phyloP scores from a whole-genome alignment of 2,113 vertebrate genomes.

The Sebastes schlegelii region DNA sequence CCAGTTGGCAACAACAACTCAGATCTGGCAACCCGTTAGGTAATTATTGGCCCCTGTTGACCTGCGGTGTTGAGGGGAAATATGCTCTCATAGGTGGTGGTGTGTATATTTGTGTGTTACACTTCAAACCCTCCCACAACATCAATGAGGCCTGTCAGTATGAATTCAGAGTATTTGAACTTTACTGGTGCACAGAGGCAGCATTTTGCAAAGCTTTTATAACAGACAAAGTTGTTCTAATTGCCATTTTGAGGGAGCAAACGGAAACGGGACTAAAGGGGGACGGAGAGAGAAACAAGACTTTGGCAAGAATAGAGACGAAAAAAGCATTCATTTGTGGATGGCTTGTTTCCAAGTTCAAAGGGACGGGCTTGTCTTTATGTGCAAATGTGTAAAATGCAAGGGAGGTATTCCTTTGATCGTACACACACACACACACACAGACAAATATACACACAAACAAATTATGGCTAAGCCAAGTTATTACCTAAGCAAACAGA shows the following conservation, averaged over 20 bases:
- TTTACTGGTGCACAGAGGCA: conserved; percentile 29
- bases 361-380: conserved; percentile 38
- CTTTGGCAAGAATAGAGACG: background rate
- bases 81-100: conserved; percentile 47
- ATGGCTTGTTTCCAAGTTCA: conserved; percentile 47
- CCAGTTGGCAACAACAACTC: conserved; percentile 46
- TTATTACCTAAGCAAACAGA: conserved; percentile 77
- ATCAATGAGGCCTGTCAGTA: conserved; percentile 51
- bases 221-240: conserved; percentile 14
- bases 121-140: conserved; percentile 14
- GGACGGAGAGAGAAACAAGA: background rate
- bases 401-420: conserved; percentile 49
- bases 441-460: conserved; percentile 63
- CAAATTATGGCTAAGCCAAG: conserved; percentile 69
- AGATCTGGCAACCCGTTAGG: conserved; percentile 56
- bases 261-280: background rate
- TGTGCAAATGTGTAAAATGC: conserved; percentile 50
- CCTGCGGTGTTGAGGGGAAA: conserved; percentile 44
- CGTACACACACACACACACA: background rate
- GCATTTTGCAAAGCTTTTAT: conserved; percentile 12
- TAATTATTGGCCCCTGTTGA: conserved; percentile 46
- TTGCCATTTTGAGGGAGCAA: conserved; percentile 15
- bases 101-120: conserved; percentile 24
- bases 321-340: conserved; percentile 32
- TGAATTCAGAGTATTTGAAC: conserved; percentile 24